Conservation (phyloP, 1,140 invertebrate genomes). For the Artemia franciscana region DNA sequence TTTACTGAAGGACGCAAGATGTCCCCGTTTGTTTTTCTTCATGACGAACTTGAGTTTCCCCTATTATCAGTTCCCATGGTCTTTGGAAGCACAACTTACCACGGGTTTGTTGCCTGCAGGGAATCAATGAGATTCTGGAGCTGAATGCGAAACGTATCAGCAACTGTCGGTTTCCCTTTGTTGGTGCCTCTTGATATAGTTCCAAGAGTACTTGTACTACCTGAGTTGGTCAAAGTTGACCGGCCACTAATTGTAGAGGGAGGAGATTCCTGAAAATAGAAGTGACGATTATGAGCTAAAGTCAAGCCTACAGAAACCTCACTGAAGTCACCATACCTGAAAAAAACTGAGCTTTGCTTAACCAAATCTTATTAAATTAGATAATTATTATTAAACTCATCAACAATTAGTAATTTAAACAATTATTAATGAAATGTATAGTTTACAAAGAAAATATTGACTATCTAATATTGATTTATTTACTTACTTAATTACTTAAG, state of each 20-base stretch:
- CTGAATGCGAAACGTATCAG: conserved; percentile 75
- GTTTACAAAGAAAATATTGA: too few relatives aligned
- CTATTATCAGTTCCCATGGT: not conserved
- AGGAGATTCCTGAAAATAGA: too few relatives aligned
- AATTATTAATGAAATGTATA: too few relatives aligned
- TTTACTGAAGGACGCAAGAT: not conserved
- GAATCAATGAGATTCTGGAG: conserved; percentile 75
- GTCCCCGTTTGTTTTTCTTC: not conserved
- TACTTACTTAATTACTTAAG: too few relatives aligned
- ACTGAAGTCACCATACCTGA: too few relatives aligned
- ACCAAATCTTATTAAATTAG: not conserved
- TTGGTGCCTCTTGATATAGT: conserved; percentile 62
- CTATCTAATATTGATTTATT: too few relatives aligned
- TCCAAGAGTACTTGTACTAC: conserved; percentile 11
- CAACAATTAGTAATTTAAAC: too few relatives aligned
- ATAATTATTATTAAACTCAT: too few relatives aligned
- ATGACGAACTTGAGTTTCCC: not conserved
- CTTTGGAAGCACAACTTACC: conserved; percentile 34
- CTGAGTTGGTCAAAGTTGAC: not conserved
- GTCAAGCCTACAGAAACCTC: too few relatives aligned
- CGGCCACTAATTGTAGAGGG: not conserved
- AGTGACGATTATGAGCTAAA: too few relatives aligned
- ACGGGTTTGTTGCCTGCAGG: conserved; percentile 68
- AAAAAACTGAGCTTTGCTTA: too few relatives aligned
- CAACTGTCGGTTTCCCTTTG: conserved; percentile 76